These are phyloP conservation scores for Todus mexicanus DNA, from an alignment of 2,797 vertebrate genomes.

Conservation along the genomic window DNA sequence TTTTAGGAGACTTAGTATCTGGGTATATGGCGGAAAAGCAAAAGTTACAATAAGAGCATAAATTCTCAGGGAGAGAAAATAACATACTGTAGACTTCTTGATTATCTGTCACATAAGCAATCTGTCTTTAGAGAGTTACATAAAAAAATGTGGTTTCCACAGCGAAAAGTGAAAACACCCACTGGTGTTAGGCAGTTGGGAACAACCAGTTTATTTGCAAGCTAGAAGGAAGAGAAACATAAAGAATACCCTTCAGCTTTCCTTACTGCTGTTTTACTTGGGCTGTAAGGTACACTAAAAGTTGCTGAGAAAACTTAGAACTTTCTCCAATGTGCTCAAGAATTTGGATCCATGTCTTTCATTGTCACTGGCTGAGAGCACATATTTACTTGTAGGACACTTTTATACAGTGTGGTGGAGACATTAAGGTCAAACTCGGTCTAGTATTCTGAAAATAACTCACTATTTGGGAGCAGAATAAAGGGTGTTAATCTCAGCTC, in stretches of 20 bases:
- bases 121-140: slow-evolving; percentile 30
- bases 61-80: background rate
- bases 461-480: slow-evolving; percentile 45
- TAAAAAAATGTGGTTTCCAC: slow-evolving; percentile 9
- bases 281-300: background rate
- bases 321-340: background rate
- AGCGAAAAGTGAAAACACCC: slow-evolving; percentile 39
- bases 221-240: background rate
- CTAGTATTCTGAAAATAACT: slow-evolving; percentile 52
- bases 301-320: slow-evolving; percentile 10
- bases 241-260: slow-evolving; percentile 9
- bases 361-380: slow-evolving; percentile 12
- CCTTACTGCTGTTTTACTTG: slow-evolving; percentile 1
- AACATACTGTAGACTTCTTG: background rate
- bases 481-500: slow-evolving; percentile 36
- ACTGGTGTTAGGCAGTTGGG: background rate
- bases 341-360: background rate
- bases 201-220: slow-evolving; percentile 2
- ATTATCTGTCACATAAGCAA: background rate
- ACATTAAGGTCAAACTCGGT: slow-evolving; percentile 29
- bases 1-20: background rate
- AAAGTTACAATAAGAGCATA: background rate
- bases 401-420: slow-evolving; percentile 25
- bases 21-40: background rate
- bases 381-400: slow-evolving; percentile 3